Conservation (phyloP, 1,140 invertebrate species). For the Cyrtorhinus lividipennis region DNA sequence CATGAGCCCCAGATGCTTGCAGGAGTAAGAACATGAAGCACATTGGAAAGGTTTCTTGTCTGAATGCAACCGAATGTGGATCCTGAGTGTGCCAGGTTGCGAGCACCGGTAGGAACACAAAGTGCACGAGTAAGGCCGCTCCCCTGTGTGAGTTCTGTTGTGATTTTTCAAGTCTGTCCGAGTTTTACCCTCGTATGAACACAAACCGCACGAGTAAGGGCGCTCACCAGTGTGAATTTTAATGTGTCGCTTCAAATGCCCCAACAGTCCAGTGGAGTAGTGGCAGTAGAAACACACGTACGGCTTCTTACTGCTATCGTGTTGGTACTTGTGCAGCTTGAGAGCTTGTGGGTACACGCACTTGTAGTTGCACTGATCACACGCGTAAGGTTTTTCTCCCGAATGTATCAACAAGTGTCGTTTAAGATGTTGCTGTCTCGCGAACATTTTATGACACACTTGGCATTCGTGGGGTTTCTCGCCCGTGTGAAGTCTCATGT, state of each 20-base stretch:
- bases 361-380: no score
- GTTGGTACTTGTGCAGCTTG: no score
- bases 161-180: slow-evolving; percentile 19
- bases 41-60: slow-evolving; percentile 36
- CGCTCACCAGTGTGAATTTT: slow-evolving; percentile 31
- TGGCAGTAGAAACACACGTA: slow-evolving; percentile 34
- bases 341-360: no score
- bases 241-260: background rate
- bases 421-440: no score
- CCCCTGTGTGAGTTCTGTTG: slow-evolving; percentile 26
- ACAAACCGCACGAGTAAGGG: slow-evolving; percentile 36
- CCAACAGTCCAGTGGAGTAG: background rate
- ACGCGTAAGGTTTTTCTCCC: no score
- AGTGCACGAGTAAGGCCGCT: slow-evolving; percentile 30
- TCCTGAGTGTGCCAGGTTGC: slow-evolving; percentile 31
- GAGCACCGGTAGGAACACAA: slow-evolving; percentile 32
- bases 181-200: slow-evolving; percentile 37
- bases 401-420: no score
- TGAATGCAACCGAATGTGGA: slow-evolving; percentile 34
- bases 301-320: no score
- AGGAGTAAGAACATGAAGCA: slow-evolving; percentile 33
- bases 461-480: no score
- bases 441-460: no score
- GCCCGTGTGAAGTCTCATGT: no score
- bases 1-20: slow-evolving; percentile 38